phyloP scores from a whole-genome alignment of 23 tunicate species.

The Trididemnum miniatum region DNA sequence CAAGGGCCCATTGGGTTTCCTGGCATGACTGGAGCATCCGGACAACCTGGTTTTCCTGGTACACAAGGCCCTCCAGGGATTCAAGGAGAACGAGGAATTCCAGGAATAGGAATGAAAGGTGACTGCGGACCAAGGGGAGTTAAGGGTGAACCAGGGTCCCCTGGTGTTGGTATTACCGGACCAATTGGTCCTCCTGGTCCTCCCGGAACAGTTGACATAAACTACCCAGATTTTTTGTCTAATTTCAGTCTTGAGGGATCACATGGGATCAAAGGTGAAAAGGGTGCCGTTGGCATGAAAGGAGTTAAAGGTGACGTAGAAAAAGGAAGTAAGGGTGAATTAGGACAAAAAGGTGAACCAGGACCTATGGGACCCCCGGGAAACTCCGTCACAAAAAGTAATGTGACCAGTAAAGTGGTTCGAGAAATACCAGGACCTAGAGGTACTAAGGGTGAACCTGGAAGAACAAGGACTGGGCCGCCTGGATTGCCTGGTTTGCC shows the following conservation, averaged over 20 bases:
- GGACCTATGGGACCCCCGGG: slow-evolving; percentile 82
- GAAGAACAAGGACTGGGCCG: slow-evolving; percentile 27
- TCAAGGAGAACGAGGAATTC: slow-evolving; percentile 72
- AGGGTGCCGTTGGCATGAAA: slow-evolving; percentile 40
- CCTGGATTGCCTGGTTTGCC: slow-evolving; percentile 25
- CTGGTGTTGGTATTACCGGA: slow-evolving; percentile 71
- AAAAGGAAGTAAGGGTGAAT: slow-evolving; percentile 3
- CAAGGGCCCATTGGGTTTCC: slow-evolving; percentile 94
- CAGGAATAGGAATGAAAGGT: slow-evolving; percentile 71
- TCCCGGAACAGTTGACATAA: slow-evolving; percentile 3
- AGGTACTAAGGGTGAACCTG: slow-evolving; percentile 58
- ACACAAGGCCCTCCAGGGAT: slow-evolving; percentile 85
- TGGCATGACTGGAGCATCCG: slow-evolving; percentile 93
- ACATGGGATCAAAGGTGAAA: neutral
- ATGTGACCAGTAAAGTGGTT: slow-evolving; percentile 46
- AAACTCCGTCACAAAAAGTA: slow-evolving; percentile 37
- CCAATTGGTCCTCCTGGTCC: slow-evolving; percentile 60
- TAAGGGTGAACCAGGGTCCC: slow-evolving; percentile 80
- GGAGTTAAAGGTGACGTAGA: slow-evolving; percentile 33
- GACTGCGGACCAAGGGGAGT: slow-evolving; percentile 87
- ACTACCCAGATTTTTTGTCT: neutral
- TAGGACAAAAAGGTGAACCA: slow-evolving; percentile 64
- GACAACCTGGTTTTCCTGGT: slow-evolving; percentile 84
- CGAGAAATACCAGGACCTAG: slow-evolving; percentile 69
- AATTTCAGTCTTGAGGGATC: neutral